Conservation (phyloP, 2,888 invertebrate genomes). For the Drosophila ustulata region DNA sequence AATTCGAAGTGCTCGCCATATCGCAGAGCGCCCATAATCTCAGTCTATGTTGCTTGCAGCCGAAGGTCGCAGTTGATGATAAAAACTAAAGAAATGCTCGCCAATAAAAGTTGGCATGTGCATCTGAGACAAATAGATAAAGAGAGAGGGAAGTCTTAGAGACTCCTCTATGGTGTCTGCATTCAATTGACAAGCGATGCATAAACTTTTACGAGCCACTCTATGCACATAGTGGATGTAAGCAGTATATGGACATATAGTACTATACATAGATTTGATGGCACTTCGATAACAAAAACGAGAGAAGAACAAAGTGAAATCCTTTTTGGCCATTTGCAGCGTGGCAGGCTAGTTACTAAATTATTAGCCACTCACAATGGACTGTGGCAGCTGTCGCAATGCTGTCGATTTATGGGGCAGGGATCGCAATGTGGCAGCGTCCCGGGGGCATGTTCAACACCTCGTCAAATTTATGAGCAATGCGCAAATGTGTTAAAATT, state of each 20-base stretch:
- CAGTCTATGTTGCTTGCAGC: neutral
- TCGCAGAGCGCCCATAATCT: neutral
- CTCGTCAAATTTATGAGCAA: constrained; percentile 68
- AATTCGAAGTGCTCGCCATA: neutral
- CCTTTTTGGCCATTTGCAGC: constrained; percentile 7
- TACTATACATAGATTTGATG: neutral
- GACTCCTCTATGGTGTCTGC: constrained; percentile 4
- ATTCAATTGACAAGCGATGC: constrained; percentile 7
- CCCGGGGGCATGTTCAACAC: constrained; percentile 49
- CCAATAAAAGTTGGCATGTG: constrained; percentile 14
- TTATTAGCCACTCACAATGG: constrained; percentile 45
- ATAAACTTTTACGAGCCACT: constrained; percentile 17
- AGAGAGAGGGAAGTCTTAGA: too few species aligned
- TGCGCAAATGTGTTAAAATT: constrained; percentile 63
- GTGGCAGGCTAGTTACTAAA: constrained; percentile 29
- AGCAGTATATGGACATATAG: neutral
- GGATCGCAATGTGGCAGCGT: neutral
- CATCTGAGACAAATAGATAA: neutral
- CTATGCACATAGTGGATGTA: neutral
- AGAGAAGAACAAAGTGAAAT: constrained; percentile 7
- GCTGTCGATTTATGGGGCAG: constrained; percentile 49
- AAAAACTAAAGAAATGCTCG: neutral
- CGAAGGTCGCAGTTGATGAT: constrained; percentile 3
- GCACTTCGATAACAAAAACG: constrained; percentile 5
- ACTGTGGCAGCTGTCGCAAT: constrained; percentile 28